Evolutionary conservation across 2,888 invertebrate genomes (phyloP), one percentile per base, ranked within the genome.

Genomic region (Ellobium chinense): DNA sequence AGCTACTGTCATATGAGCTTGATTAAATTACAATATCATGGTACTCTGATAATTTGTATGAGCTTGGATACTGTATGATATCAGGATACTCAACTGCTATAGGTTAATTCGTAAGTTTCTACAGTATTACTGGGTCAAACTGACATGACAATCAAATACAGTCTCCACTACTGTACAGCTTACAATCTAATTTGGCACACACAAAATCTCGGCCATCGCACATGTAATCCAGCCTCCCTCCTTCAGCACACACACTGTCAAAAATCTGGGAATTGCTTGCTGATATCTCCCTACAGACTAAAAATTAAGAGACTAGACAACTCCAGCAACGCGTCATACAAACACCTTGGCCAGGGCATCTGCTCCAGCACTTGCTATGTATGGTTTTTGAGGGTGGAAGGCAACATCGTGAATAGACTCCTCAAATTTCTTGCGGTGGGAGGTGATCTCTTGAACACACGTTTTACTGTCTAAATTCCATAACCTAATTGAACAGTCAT

Each of bases 291-390:
- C 27, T 60, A n/a, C n/a, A n/a, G n/a, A n/a, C n/a, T 60, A n/a
- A 69, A 56, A 72, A 72, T 56, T 14, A 29, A 60, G 18, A 37
- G 46, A 65, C 39, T 46, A 76, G 54, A 46, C 18, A 4, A 60
- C 9, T 9, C 27, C 46, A 5, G 5, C 31, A 34, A n/a, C 65
- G 36, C 73, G 76, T 93, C 92, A 93, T 88, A 93, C 92, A 86
- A 98, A 99, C 93, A 99, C 99, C 95, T 99, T 99, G 92, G 98
- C 99, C 92, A 99, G 95, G 82, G 97, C 98, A 94, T 99, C 99
- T 87, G 99, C 99, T 90, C 99, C 99, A 86, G 99, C 99, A 94
- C 98, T 98, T 87, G 99, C 99, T 93, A 99, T 99, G 94, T 97
- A 98, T 87, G 99, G 98, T 94, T 98, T 96, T 89, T 98, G 96